A percentile compares a stretch with the other conserved stretches of the same genome.
Evolutionary conservation across 2,888 invertebrate species (phyloP).

Genomic region (Phengaris arion): DNA sequence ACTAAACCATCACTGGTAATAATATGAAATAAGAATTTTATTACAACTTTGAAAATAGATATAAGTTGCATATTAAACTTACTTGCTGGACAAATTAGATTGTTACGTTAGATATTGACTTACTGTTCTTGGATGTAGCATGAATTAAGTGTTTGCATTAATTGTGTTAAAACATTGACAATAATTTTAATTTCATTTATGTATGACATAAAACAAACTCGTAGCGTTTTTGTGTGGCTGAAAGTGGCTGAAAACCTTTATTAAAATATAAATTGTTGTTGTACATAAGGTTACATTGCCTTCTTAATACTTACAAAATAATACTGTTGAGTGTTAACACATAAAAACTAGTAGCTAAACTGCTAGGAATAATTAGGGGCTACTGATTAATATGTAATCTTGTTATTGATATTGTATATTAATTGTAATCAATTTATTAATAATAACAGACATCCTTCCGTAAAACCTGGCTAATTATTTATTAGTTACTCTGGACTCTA

Average conservation of each 20-base stretch:
- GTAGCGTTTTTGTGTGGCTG: neutral
- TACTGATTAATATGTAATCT: neutral
- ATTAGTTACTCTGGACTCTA: no score
- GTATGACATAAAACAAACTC: neutral
- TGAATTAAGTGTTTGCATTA: neutral
- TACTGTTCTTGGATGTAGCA: neutral
- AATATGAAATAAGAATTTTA: neutral
- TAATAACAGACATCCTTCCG: neutral
- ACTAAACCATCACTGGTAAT: neutral
- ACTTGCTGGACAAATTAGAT: constrained; percentile 18
- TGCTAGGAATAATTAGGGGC: neutral
- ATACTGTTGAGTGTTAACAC: neutral
- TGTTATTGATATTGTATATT: neutral
- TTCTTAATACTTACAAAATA: neutral
- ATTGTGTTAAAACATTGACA: neutral
- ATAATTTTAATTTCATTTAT: neutral
- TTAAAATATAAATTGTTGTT: neutral
- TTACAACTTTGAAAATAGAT: neutral
- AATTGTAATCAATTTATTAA: constrained; percentile 7
- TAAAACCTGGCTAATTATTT: neutral
- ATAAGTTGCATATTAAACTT: neutral
- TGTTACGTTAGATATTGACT: constrained; percentile 6
- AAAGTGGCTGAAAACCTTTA: neutral
- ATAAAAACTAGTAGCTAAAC: neutral
- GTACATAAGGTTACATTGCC: neutral